Conservation (phyloP, 2,797 vertebrate genomes). For the Apodemus agrarius region DNA sequence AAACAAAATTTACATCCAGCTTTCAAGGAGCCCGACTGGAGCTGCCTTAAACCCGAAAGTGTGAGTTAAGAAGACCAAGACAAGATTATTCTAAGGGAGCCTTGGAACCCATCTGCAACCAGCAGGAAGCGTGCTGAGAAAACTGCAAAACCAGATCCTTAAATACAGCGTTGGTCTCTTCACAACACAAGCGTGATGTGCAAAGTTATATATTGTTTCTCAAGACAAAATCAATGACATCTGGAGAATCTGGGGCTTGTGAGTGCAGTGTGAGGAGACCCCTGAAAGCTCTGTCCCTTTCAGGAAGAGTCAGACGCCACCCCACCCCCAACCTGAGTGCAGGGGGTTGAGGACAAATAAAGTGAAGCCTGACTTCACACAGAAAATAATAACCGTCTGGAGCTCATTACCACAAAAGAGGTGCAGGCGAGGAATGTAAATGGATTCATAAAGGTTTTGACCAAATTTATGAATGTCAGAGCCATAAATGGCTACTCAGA, state of each 20-base stretch:
- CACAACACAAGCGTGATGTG: not conserved
- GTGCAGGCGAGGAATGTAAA: conserved; percentile 67
- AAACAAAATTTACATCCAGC: conserved; percentile 61
- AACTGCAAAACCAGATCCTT: conserved; percentile 36
- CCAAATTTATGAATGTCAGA: conserved; percentile 83
- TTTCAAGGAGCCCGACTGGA: not conserved
- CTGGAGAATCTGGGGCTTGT: not conserved
- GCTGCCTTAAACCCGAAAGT: conserved; percentile 45
- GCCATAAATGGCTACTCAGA: conserved; percentile 74
- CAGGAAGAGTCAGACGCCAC: not conserved
- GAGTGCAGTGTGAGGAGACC: not conserved
- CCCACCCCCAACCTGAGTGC: not conserved
- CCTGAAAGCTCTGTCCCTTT: not conserved
- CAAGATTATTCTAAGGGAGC: conserved; percentile 39
- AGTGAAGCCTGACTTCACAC: conserved; percentile 46
- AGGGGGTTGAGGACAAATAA: conserved; percentile 58
- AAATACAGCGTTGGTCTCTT: conserved; percentile 51
- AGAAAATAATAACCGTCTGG: conserved; percentile 66
- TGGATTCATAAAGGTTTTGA: conserved; percentile 80
- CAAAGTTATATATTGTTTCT: conserved; percentile 46
- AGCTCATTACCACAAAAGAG: conserved; percentile 75
- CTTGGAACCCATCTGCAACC: not conserved
- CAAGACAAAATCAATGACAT: conserved; percentile 23
- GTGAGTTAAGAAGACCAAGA: not conserved
- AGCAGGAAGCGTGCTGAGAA: conserved; percentile 5